Conservation (phyloP, 53 echinoderm and acorn worm species). For the Holothuria scabra region DNA sequence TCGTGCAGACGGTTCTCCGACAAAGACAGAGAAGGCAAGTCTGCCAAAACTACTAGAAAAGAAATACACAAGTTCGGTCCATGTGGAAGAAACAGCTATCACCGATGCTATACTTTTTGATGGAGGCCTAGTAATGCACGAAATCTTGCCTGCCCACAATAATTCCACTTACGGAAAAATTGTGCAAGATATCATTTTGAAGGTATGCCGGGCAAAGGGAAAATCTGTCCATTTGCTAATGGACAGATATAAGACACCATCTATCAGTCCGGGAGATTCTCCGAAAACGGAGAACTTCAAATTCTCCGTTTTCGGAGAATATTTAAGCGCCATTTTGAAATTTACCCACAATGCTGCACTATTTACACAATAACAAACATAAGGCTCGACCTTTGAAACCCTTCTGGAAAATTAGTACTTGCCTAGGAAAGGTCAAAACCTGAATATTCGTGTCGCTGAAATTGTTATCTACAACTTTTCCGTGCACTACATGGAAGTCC, state of each 20-base stretch:
- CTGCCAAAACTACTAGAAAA: slow-evolving; percentile 39
- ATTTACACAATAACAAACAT: too few species aligned
- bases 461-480: too few species aligned
- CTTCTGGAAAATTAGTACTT: too few species aligned
- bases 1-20: slow-evolving; percentile 26
- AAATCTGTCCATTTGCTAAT: slow-evolving; percentile 32
- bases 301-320: too few species aligned
- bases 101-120: slow-evolving; percentile 57
- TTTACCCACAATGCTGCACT: too few species aligned
- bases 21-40: slow-evolving; percentile 25
- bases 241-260: slow-evolving; percentile 59
- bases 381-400: too few species aligned
- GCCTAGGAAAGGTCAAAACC: too few species aligned
- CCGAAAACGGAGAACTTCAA: too few species aligned
- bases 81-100: not conserved
- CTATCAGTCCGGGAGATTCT: too few species aligned
- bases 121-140: slow-evolving; percentile 63
- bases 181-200: slow-evolving; percentile 35
- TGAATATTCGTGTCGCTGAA: too few species aligned
- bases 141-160: slow-evolving; percentile 49
- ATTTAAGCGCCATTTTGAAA: too few species aligned
- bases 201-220: slow-evolving; percentile 20
- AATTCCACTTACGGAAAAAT: slow-evolving; percentile 57
- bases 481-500: too few species aligned
- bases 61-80: not conserved